Conservation (phyloP, 2,113 vertebrate genomes). For the Tragelaphus strepsiceros region DNA sequence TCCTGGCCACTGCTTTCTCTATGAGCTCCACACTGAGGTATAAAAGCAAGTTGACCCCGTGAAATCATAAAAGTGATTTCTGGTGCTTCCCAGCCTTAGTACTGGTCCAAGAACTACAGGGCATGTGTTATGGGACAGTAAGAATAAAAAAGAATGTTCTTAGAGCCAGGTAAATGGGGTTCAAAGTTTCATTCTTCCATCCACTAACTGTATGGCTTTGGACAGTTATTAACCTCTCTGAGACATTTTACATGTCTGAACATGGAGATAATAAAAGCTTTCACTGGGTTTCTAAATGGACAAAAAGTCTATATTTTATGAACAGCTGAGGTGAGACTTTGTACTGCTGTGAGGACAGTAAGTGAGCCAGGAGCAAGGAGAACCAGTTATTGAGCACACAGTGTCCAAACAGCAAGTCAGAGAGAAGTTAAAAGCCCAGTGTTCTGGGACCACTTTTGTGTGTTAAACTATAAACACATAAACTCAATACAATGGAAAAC, state of each 20-base stretch:
- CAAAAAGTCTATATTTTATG: neutral
- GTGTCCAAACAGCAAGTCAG: neutral
- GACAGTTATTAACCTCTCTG: neutral
- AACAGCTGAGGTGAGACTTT: neutral
- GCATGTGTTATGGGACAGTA: neutral
- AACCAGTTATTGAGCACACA: neutral
- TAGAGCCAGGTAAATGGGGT: neutral
- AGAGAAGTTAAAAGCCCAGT: neutral
- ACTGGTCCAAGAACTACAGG: neutral
- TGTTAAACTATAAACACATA: neutral
- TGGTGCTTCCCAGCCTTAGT: neutral
- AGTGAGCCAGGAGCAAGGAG: neutral
- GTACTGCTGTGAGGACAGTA: neutral
- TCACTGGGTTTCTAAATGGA: neutral
- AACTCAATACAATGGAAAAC: neutral
- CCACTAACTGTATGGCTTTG: neutral
- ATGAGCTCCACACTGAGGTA: neutral
- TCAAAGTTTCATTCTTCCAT: neutral
- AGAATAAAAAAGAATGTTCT: neutral
- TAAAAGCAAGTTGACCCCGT: neutral
- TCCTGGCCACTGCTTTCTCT: neutral
- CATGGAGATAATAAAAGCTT: neutral
- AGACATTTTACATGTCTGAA: neutral
- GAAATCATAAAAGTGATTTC: neutral
- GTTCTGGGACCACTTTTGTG: neutral